Base-by-base conservation (phyloP, 2,113 vertebrate species). In the Lepus americanus region DNA sequence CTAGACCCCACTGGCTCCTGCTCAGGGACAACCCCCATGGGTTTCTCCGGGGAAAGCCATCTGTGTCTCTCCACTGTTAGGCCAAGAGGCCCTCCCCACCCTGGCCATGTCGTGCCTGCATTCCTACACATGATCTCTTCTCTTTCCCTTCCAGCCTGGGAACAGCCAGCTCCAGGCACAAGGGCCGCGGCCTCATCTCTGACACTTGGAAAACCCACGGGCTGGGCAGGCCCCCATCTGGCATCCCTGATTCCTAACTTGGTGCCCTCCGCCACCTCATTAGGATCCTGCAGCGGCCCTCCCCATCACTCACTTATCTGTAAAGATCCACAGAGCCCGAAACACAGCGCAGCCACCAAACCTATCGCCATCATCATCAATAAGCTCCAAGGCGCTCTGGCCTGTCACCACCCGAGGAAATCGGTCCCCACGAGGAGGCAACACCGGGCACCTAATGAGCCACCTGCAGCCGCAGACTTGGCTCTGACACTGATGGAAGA, bases 261-360 rank as follows among this genome's bases (percentile, higher is more conserved):
- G 19, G 1, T 6, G 74, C 93, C 66, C 78, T 82, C 82, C 79
- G 31, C 33, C 6, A 3, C 39, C 89, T 95, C 96, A 80, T 87
- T 94, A 95, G 70, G 53, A 83, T 70, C 44, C 25, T 16, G 55
- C 55, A 16, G 4, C 55, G 19, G 12, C 55, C 55, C 55, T 59
- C 14, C 55, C 55, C 17, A 4, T 16, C 55, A 59, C 55, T 59
- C 55, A 59, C 13, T 59, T 14, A 84, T 61, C 93, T 89, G 89
- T n/a, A 93, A 93, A 89, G 92, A 67, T 25, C 91, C 91, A 69
- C 69, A 51, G 89, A 84, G 61, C 59, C 36, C 70, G 80, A 89
- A 89, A 91, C 90, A 87, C 16, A 4, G 36, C 67, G 14, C 11
- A 67, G 81, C 64, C 78, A 66, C 91, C 73, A 64, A 74, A 59